Base-by-base conservation (phyloP, 2,113 vertebrate genomes). In the Microtus pennsylvanicus region DNA sequence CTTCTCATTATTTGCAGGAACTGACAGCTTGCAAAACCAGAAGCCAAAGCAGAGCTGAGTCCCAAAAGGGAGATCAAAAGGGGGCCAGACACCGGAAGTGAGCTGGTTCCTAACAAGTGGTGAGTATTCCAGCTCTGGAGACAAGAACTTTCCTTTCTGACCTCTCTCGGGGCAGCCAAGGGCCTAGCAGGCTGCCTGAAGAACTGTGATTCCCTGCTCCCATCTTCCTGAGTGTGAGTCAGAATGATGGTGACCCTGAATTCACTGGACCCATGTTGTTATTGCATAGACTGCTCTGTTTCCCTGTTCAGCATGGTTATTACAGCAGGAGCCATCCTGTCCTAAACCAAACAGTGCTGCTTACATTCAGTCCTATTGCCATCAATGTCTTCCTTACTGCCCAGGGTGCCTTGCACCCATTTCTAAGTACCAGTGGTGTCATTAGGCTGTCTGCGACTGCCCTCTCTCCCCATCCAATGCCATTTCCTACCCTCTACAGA, bases 1-100 rank as follows among this genome's bases (percentile, higher is more conserved):
- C 88, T 90, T 95, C 52, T 88, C 47, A 72, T 95, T 78, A 81
- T 92, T 69, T 58, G 19, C 74, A 93, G 95, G 61, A 94, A 77
- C 75, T 78, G 70, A 92, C 22, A 33, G n/a, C 93, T 74, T 61
- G 4, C 63, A 89, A 92, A 96, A 76, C 75, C 52, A 90, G 81
- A 93, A 89, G 80, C 85, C 87, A 93, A 85, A 86, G 42, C 52
- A 86, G 91, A 92, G 42, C 7, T 50, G 22, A 90, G 61, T 85
- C 1, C 2, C 85, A 63, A 38, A 81, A 80, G 74, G 72, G 47
- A 35, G 26, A 69, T 52, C 52, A 47, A 24, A 85, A 83, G 87
- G 45, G 58, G 89, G 16, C 74, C 52, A 70, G 52, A 72, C 33
- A 9, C 21, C 69, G 74, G 76, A 61, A 69, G 58, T 94, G 80